Base-by-base conservation (phyloP, 2,113 vertebrate genomes). In the Rhipidura dahli region DNA sequence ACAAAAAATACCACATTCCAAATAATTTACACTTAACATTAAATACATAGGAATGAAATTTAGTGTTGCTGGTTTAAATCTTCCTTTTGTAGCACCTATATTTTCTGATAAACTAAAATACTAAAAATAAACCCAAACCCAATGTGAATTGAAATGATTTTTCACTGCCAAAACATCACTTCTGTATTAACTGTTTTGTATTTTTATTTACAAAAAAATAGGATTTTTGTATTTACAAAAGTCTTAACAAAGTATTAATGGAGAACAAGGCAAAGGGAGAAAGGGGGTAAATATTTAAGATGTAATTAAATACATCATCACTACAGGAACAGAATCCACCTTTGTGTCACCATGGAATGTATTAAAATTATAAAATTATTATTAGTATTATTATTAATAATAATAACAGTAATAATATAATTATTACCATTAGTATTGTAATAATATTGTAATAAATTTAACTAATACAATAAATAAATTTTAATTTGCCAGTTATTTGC, bases 121-220 rank as follows among this genome's bases (percentile, higher is more conserved):
- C 1, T 15, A 53, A 39, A 42, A 37, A 37, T 63, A 63, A 73
- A 6, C 0, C 0, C 18, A 45, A 49, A 22, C 1, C 0, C 16
- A 7, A 1, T 0, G 11, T 15, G 70, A 91, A 40, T 28, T 9
- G 18, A 17, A 65, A 28, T 33, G 4, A 50, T 69, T 31, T n/a
- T 39, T 31, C 49, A 13, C 13, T 35, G 20, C 45, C 11, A 4
- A 4, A 19, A 11, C 7, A 12, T 9, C n/a, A 13, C 15, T 37
- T 59, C 17, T 17, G 15, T 26, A 17, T 59, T 17, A 14, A 26
- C 11, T 35, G 26, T 53, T 35, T 59, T 1, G 9, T 59, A 11
- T 37, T 59, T 59, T 37, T 59, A 35, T 26, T 59, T 59, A 35
- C 14, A 16, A 59, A 16, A 59, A n/a, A 59, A 16, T 10, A 11